Conservation (phyloP, 2,888 invertebrate genomes). For the Amblyjoppa proteus region DNA sequence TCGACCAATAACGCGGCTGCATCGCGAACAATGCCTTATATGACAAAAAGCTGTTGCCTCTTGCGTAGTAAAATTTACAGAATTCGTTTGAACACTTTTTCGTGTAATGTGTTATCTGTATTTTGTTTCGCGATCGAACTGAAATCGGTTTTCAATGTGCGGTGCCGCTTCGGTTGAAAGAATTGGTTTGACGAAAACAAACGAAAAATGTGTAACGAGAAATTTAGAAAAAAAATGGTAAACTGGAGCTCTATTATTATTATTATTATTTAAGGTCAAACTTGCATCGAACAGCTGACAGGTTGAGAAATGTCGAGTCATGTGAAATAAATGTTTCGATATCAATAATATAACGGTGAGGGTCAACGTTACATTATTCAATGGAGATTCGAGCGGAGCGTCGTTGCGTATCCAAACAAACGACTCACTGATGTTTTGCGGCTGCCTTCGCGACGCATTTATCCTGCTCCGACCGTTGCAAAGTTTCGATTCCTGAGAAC, state of each 20-base stretch:
- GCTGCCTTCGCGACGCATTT: not conserved
- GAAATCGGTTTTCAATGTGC: not conserved
- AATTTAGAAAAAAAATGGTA: too few species aligned
- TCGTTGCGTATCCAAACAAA: constrained; percentile 41
- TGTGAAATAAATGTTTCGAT: constrained; percentile 1
- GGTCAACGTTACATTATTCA: not conserved
- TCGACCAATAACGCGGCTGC: not conserved
- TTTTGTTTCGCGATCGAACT: not conserved
- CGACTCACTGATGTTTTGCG: not conserved
- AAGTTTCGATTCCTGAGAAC: not conserved
- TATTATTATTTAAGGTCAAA: not conserved
- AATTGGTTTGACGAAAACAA: not conserved
- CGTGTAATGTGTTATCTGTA: not conserved
- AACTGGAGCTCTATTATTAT: not conserved
- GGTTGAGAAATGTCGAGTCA: not conserved
- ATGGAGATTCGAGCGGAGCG: constrained; percentile 42
- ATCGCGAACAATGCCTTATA: not conserved
- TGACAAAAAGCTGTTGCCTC: not conserved
- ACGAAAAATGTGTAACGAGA: not conserved
- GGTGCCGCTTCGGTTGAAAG: not conserved
- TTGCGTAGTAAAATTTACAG: too few species aligned
- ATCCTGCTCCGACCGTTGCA: not conserved
- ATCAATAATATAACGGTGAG: not conserved
- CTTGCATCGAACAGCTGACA: not conserved
- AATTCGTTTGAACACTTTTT: not conserved